Percentiles rank a stretch among this genome's conserved stretches.
phyloP scores from a whole-genome alignment of 2,113 vertebrate genomes.

The Phrynosoma blainvillii region DNA sequence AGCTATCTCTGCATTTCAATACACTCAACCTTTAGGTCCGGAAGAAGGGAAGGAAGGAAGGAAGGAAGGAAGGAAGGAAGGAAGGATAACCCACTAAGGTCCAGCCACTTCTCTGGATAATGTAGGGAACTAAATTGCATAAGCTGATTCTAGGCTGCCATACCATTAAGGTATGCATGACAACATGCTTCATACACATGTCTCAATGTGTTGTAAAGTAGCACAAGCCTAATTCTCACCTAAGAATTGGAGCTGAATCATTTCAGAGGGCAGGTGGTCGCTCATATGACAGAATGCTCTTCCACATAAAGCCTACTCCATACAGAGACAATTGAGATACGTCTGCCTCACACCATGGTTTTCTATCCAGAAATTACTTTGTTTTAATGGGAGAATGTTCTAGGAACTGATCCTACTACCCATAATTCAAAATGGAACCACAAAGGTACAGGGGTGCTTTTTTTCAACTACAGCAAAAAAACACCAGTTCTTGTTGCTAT shows the following conservation, averaged over 20 bases:
- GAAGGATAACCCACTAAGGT: not conserved
- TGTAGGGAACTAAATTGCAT: not conserved
- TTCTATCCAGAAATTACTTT: not conserved
- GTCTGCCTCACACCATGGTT: not conserved
- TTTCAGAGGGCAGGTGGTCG: not conserved
- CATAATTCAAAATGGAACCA: not conserved
- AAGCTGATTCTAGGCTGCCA: not conserved
- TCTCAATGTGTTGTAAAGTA: not conserved
- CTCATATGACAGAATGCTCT: not conserved
- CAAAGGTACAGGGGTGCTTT: no score
- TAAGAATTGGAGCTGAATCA: not conserved
- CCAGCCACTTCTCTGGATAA: not conserved
- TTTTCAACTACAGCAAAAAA: not conserved
- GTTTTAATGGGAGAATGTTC: not conserved
- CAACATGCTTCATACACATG: not conserved
- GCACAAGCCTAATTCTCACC: not conserved
- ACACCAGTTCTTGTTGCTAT: not conserved
- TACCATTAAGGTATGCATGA: not conserved
- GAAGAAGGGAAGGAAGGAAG: not conserved
- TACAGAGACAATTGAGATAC: not conserved
- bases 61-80: not conserved
- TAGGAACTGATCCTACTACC: not conserved
- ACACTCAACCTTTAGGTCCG: not conserved
- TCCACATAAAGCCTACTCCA: not conserved
- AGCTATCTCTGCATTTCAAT: not conserved